These are phyloP conservation scores for Habropoda laboriosa DNA, from an alignment of 1,140 invertebrate species.

Conservation along the genomic window DNA sequence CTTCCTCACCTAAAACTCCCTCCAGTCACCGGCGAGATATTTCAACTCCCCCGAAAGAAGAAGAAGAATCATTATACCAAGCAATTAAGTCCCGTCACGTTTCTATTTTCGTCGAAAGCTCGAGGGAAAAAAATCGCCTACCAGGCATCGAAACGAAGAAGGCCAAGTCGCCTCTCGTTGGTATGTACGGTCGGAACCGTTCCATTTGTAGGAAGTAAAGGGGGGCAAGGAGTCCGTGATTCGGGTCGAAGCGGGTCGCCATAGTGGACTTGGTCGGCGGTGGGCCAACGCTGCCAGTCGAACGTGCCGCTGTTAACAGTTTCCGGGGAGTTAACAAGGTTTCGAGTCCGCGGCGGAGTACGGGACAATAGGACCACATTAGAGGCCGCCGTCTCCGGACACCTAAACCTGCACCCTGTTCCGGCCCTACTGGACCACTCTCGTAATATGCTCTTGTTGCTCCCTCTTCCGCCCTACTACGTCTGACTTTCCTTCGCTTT, in stretches of 20 bases:
- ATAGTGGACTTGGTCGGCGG: slow-evolving; percentile 19
- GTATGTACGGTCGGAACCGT: slow-evolving; percentile 49
- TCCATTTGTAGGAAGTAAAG: slow-evolving; percentile 63
- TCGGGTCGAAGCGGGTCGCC: slow-evolving; percentile 53
- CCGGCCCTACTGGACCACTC: neutral
- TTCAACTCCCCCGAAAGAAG: neutral
- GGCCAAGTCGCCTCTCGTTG: slow-evolving; percentile 43
- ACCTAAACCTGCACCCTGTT: slow-evolving; percentile 61
- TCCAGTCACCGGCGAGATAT: neutral
- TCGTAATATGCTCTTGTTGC: slow-evolving; percentile 13
- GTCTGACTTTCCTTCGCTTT: no score
- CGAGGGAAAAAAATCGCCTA: neutral
- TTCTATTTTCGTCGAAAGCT: neutral
- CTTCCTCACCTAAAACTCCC: no score
- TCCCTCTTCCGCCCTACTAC: neutral
- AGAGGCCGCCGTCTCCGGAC: slow-evolving; percentile 56
- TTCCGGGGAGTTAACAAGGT: slow-evolving; percentile 75
- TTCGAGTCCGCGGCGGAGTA: slow-evolving; percentile 65
- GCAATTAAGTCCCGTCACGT: neutral
- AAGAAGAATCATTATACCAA: neutral
- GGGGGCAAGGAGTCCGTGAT: slow-evolving; percentile 50
- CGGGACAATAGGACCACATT: slow-evolving; percentile 72
- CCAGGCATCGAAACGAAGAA: no score
- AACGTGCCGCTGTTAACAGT: slow-evolving; percentile 73
- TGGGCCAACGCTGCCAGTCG: slow-evolving; percentile 37